A percentile compares a stretch with the other conserved stretches of the same genome.
phyloP scores from a whole-genome alignment of 2,113 vertebrate genomes.

The Callocephalon fimbriatum region DNA sequence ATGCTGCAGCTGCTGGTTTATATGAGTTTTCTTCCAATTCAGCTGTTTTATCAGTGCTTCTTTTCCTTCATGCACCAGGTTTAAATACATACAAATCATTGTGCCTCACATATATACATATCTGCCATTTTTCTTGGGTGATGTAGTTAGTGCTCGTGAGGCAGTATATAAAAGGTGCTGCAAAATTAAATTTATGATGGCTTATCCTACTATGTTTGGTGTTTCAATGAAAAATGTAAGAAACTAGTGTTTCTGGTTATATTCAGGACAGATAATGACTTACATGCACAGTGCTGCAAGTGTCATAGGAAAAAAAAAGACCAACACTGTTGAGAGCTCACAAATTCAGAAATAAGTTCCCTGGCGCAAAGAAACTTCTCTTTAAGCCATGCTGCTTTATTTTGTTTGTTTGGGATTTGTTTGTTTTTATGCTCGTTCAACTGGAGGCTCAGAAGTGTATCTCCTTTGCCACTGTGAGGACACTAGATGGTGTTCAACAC shows the following conservation, averaged over 20 bases:
- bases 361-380: not conserved
- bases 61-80: too few species aligned
- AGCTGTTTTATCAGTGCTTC: too few species aligned
- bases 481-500: constrained; percentile 58
- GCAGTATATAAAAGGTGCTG: not conserved
- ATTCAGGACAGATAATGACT: not conserved
- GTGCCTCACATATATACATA: not conserved
- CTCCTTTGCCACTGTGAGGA: not conserved
- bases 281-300: not conserved
- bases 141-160: not conserved
- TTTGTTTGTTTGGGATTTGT: not conserved
- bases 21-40: too few species aligned
- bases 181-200: not conserved
- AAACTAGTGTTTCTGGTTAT: not conserved
- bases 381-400: accelerated
- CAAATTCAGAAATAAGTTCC: not conserved
- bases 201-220: not conserved
- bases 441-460: not conserved
- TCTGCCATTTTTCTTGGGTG: not conserved
- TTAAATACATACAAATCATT: not conserved
- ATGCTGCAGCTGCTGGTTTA: too few species aligned
- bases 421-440: not conserved
- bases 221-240: not conserved
- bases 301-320: not conserved
- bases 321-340: not conserved